phyloP scores from a whole-genome alignment of 2,888 invertebrate species.

The Drosophila peninsularis region DNA sequence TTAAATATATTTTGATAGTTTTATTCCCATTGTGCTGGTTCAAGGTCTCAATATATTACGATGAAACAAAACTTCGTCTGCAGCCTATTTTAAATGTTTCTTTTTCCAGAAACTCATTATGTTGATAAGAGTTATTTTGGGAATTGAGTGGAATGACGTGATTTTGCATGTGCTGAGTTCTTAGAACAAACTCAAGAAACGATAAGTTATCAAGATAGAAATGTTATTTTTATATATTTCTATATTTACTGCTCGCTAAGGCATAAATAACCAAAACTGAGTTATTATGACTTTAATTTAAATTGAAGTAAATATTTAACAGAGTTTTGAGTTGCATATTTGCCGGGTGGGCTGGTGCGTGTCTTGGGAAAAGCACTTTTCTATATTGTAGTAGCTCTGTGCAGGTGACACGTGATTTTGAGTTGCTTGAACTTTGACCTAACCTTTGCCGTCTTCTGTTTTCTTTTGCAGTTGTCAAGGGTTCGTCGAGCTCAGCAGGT shows the following conservation, averaged over 20 bases:
- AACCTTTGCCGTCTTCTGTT: conserved; percentile 4
- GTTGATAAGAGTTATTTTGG: conserved; percentile 1
- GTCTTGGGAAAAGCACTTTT: neutral
- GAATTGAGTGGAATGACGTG: neutral
- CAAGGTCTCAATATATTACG: neutral
- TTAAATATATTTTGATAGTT: neutral
- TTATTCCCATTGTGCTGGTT: neutral
- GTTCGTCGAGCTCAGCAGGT: conserved; percentile 55
- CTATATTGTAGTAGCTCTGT: neutral
- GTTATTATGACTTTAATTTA: no score
- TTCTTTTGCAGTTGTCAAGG: conserved; percentile 65
- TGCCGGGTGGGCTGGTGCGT: conserved; percentile 3
- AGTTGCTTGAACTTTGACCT: conserved; percentile 11
- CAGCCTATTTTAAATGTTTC: neutral
- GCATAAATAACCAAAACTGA: neutral
- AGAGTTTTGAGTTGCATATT: conserved; percentile 28
- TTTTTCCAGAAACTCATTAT: neutral
- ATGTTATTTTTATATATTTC: neutral
- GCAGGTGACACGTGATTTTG: conserved; percentile 1
- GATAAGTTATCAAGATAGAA: neutral
- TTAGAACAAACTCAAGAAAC: neutral
- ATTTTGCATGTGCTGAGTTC: neutral
- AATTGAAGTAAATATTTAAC: neutral
- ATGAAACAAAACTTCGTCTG: neutral
- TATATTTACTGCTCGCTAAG: neutral